A percentile compares a stretch with the other conserved stretches of the same genome.
Conservation (phyloP, 2,888 invertebrate species). For the Auanema freiburgensis region DNA sequence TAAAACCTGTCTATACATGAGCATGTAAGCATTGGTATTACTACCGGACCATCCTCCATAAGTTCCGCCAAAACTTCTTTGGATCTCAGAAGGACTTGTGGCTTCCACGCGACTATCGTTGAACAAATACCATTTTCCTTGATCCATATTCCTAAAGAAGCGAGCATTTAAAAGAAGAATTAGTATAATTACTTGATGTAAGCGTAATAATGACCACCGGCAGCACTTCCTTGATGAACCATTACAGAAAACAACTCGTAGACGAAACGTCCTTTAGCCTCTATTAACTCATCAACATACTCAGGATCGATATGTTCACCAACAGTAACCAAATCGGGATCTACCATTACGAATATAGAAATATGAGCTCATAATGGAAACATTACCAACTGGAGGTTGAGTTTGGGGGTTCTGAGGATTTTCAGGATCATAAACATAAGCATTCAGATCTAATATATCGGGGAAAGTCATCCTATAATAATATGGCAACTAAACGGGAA, state of each 20-base stretch:
- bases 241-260: constrained; percentile 88
- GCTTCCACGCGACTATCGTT: constrained; percentile 81
- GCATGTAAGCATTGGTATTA: constrained; percentile 86
- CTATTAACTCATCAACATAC: constrained; percentile 38
- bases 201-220: constrained; percentile 87
- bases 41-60: constrained; percentile 72
- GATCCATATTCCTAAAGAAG: constrained; percentile 67
- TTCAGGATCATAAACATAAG: constrained; percentile 70
- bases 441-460: constrained; percentile 78
- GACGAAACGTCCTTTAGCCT: constrained; percentile 67
- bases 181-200: constrained; percentile 75
- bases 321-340: constrained; percentile 23
- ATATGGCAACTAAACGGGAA: constrained; percentile 46
- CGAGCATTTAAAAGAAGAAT: constrained; percentile 38
- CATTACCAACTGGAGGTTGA: constrained; percentile 1
- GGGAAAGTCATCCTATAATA: constrained; percentile 83
- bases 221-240: constrained; percentile 87
- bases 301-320: constrained; percentile 31
- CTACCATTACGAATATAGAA: constrained; percentile 15
- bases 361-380: neutral
- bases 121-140: constrained; percentile 81
- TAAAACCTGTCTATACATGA: constrained; percentile 78
- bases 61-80: constrained; percentile 79
- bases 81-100: constrained; percentile 34
- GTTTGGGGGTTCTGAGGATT: neutral